A percentile compares a stretch with the other conserved stretches of the same genome.
These are phyloP conservation scores for Lochmaea crataegi DNA, from an alignment of 2,888 invertebrate genomes.

Conservation along the genomic window DNA sequence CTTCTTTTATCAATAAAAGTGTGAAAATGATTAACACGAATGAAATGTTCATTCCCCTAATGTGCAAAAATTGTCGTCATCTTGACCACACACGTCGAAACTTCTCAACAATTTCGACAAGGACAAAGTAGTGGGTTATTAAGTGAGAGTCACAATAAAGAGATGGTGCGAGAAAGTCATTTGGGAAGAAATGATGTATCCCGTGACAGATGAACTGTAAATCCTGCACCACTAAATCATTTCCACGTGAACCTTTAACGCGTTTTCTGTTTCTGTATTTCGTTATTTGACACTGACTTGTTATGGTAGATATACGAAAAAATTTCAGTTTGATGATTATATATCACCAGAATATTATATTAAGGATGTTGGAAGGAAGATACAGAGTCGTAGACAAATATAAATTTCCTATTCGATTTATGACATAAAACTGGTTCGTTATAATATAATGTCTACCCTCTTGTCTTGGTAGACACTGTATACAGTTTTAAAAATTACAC, in stretches of 20 bases:
- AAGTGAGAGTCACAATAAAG: slow-evolving; percentile 33
- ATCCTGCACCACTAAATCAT: slow-evolving; percentile 65
- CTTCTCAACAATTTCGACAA: slow-evolving; percentile 37
- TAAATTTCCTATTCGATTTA: no score
- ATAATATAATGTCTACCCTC: no score
- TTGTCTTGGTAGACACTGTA: slow-evolving; percentile 16
- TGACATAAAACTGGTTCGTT: no score
- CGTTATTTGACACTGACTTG: slow-evolving; percentile 53
- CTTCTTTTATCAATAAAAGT: no score
- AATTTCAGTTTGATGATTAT: slow-evolving; percentile 9
- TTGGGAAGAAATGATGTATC: slow-evolving; percentile 57
- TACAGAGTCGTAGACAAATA: background rate
- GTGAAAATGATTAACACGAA: no score
- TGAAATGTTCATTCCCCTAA: no score
- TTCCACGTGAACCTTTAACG: slow-evolving; percentile 59
- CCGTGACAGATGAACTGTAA: slow-evolving; percentile 64
- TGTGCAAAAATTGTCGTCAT: background rate
- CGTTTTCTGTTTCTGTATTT: slow-evolving; percentile 53
- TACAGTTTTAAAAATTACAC: slow-evolving; percentile 55
- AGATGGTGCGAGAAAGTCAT: slow-evolving; percentile 44
- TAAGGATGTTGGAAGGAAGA: background rate
- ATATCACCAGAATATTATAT: background rate
- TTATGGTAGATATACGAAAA: slow-evolving; percentile 21
- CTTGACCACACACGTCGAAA: slow-evolving; percentile 48
- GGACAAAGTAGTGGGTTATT: slow-evolving; percentile 36